Evolutionary conservation across 2,797 vertebrate species (phyloP).

Genomic region (Catamblyrhynchus diadema): DNA sequence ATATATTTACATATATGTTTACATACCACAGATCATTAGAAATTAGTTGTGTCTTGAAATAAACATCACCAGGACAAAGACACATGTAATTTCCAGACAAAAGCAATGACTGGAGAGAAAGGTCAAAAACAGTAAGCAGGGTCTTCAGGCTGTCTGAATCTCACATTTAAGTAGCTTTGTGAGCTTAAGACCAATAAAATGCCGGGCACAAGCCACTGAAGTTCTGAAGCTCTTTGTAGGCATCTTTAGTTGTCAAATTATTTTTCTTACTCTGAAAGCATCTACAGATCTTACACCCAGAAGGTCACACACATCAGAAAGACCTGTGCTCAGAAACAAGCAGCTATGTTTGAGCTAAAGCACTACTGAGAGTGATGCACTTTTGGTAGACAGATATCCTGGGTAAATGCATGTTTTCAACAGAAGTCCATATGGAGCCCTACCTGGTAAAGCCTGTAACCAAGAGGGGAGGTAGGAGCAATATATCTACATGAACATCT

Average conservation of each 20-base stretch:
- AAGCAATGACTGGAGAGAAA: background rate
- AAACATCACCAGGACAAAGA: background rate
- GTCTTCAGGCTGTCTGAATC: background rate
- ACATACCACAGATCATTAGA: background rate
- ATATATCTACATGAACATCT: background rate
- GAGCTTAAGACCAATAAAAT: background rate
- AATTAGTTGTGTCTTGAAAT: background rate
- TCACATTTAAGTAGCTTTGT: background rate
- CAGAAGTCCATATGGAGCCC: background rate
- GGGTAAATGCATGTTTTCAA: background rate
- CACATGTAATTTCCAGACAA: background rate
- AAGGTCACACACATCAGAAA: background rate
- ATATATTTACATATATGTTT: background rate
- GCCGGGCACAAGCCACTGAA: fast-evolving
- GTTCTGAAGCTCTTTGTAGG: background rate
- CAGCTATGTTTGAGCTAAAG: background rate
- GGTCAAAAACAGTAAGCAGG: background rate
- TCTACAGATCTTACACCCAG: background rate
- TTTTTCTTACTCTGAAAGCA: background rate
- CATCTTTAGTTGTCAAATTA: background rate
- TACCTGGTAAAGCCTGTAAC: background rate
- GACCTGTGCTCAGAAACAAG: background rate
- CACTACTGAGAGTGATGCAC: background rate
- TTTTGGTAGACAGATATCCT: background rate
- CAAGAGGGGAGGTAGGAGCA: background rate